Evolutionary conservation across 2,888 invertebrate genomes (phyloP), one percentile per base, ranked within the genome.

Genomic region (Papilio demoleus): DNA sequence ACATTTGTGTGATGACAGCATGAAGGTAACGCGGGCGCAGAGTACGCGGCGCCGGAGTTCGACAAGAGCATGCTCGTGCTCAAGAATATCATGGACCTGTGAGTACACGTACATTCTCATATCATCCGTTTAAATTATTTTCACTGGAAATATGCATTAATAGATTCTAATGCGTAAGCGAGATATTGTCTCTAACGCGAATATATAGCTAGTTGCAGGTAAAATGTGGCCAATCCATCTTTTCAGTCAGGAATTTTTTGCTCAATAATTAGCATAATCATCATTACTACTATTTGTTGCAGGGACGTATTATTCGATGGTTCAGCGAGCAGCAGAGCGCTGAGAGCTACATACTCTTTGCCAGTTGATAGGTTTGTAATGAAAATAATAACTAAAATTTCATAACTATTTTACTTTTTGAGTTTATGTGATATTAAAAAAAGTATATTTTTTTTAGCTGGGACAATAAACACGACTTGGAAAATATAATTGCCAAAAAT

Each of bases 1-100:
- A 81, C 79, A 79, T 72, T 78, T 82, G 85, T 84, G 85, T 89
- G 84, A 90, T 87, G 88, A 87, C 92, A 92, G 92, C 90, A 88
- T 88, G 91, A 89, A 79, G 83, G 83, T 76, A 77, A 81, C 70
- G 75, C 77, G 74, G 75, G 79, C n/a, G 86, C 85, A 63, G 80
- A 78, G 24, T 42, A 42, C 53, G 22, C n/a, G 38, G 40, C 68
- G 38, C 68, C 64, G 40, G 84, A 80, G 50, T 79, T 83, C 17
- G 80, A 79, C 75, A 79, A 79, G 42, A 80, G 81, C 74, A 82
- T 81, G 50, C 87, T 87, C 70, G 84, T 84, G 73, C 78, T 84
- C 73, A 85, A 84, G 79, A 83, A 81, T 74, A 83, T 83, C 77
- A 85, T 86, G 69, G 83, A 83, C 72, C 77, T 83, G 83, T 84